Base-by-base conservation (phyloP, 2,888 invertebrate species). In the Odontocerum albicorne region DNA sequence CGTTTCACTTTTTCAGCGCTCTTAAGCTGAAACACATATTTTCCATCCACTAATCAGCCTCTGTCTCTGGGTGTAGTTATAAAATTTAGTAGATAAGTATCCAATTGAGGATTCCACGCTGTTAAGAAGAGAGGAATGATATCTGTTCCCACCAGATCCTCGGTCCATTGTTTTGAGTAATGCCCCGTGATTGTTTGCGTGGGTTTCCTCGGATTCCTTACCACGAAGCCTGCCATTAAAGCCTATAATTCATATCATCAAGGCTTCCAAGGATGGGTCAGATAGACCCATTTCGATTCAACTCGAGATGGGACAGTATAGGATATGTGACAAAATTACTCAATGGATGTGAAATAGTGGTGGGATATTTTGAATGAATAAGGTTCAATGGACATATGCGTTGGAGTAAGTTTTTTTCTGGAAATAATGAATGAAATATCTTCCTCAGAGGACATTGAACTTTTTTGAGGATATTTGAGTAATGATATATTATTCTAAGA, bases 121-220 rank as follows among this genome's bases (percentile, higher is more conserved):
- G n/a, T n/a, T n/a, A n/a, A n/a, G n/a, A n/a, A n/a, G n/a, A n/a
- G n/a, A n/a, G n/a, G n/a, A n/a, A n/a, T n/a, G n/a, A n/a, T n/a
- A n/a, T n/a, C n/a, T n/a, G 12, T 22, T 42, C 12, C 21, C 6
- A 42, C 21, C 21, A 42, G 19, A 10, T 42, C 21, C 13, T 42
- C 43, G 42, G 35, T 50, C 55, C 58, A 59, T 59, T 59, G 58
- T 59, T 55, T 59, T 59, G 53, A 57, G 52, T 56, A 56, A 56
- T 56, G 56, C 20, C 43, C 21, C 32, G 40, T 50, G 54, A 55
- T 54, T 50, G 51, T 39, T 32, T 42, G 59, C 55, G 59, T 46
- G 51, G 59, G 51, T 51, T 55, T 51, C 31, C 44, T 38, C 33
- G 43, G 52, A 54, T 54, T 45, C 49, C 45, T 49, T 13, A 27